phyloP scores from a whole-genome alignment of 2,888 invertebrate genomes.

The Podabrus alpinus region DNA sequence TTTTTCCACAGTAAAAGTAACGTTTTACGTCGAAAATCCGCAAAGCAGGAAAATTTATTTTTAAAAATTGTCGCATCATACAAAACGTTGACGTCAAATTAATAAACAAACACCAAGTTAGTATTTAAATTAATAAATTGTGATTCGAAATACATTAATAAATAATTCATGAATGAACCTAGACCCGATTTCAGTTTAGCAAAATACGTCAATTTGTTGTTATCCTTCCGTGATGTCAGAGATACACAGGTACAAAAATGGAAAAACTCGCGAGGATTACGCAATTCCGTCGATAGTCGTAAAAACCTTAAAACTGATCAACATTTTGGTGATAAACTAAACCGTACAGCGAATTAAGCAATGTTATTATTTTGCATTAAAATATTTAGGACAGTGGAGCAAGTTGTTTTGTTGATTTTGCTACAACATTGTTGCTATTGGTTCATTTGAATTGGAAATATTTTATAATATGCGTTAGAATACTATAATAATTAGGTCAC shows the following conservation, averaged over 20 bases:
- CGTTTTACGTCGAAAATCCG: neutral
- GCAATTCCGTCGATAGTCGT: neutral
- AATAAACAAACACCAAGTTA: neutral
- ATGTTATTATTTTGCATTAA: neutral
- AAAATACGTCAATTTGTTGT: neutral
- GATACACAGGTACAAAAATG: neutral
- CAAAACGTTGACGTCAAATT: neutral
- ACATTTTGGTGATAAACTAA: neutral
- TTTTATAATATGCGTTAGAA: too few relatives aligned
- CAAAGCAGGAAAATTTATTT: neutral
- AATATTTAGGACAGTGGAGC: slow-evolving; percentile 12
- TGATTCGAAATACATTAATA: neutral
- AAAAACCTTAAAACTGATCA: neutral
- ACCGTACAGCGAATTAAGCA: neutral
- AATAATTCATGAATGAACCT: neutral
- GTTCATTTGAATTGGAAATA: slow-evolving; percentile 13
- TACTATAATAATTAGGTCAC: slow-evolving; percentile 1
- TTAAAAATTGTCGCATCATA: neutral
- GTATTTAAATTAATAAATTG: neutral
- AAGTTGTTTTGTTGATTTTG: slow-evolving; percentile 13
- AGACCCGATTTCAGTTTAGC: neutral
- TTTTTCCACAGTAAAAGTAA: neutral
- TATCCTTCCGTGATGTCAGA: neutral
- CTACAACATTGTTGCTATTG: neutral
- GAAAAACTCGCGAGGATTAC: neutral